Conservation (phyloP, 1,140 invertebrate species). For the Drosophila erecta region DNA sequence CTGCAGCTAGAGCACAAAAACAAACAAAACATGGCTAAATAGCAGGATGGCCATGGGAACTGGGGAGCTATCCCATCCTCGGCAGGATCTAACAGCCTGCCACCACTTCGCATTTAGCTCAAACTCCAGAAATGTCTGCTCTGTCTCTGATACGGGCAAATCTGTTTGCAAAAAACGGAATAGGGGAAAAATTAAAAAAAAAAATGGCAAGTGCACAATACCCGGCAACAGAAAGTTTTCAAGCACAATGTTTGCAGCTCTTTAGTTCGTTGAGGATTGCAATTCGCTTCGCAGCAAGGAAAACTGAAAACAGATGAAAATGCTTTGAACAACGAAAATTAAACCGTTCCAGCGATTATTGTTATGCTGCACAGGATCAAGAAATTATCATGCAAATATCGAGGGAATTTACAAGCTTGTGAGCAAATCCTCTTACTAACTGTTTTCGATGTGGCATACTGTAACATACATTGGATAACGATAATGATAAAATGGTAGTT, state of each 20-base stretch:
- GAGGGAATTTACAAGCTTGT: neutral
- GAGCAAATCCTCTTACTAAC: neutral
- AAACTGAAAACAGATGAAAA: neutral
- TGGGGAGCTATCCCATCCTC: slow-evolving; percentile 11
- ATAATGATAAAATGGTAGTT: no score
- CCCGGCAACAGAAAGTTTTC: slow-evolving; percentile 36
- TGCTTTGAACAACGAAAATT: neutral
- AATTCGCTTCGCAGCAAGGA: slow-evolving; percentile 7
- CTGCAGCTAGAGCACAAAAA: slow-evolving; percentile 56
- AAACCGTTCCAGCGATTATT: slow-evolving; percentile 7
- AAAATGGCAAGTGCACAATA: slow-evolving; percentile 20
- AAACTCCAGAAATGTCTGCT: slow-evolving; percentile 51
- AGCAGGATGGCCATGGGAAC: slow-evolving; percentile 43
- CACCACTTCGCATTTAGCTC: slow-evolving; percentile 27
- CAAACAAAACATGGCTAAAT: slow-evolving; percentile 77
- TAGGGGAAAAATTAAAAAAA: slow-evolving; percentile 6
- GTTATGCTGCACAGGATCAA: neutral
- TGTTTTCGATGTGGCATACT: neutral
- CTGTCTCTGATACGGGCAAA: slow-evolving; percentile 61
- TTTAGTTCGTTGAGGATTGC: slow-evolving; percentile 26
- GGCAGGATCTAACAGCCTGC: neutral
- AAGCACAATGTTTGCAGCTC: slow-evolving; percentile 36
- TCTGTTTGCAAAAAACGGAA: slow-evolving; percentile 56
- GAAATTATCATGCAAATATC: neutral
- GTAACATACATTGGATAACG: no score